Conservation (phyloP, 2,888 invertebrate species). For the Drosophila anomalata region DNA sequence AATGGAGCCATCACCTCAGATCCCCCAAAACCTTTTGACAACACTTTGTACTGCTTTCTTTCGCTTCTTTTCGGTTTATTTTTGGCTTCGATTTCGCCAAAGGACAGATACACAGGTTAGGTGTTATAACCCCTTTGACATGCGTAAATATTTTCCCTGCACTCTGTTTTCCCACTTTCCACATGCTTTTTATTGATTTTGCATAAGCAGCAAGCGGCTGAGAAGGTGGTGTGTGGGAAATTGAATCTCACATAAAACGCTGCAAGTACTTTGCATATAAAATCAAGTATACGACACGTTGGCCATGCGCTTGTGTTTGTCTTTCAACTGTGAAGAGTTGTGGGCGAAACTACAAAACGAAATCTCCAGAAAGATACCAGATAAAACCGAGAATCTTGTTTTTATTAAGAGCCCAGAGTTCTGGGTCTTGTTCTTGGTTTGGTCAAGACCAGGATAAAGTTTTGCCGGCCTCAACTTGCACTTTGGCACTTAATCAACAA, state of each 20-base stretch:
- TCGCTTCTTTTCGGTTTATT: slow-evolving; percentile 14
- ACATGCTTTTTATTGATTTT: slow-evolving; percentile 63
- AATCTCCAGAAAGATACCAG: slow-evolving; percentile 9
- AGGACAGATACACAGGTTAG: slow-evolving; percentile 45
- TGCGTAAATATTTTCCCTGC: slow-evolving; percentile 48
- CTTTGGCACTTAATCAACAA: slow-evolving; percentile 51
- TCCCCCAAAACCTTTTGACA: slow-evolving; percentile 24
- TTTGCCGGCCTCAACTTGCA: slow-evolving; percentile 45
- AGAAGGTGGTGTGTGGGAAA: slow-evolving; percentile 32
- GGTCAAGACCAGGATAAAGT: slow-evolving; percentile 38
- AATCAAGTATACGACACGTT: slow-evolving; percentile 41
- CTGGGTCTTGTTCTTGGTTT: neutral
- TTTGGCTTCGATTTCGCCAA: slow-evolving; percentile 29
- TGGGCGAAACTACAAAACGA: slow-evolving; percentile 16
- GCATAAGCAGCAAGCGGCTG: slow-evolving; percentile 48
- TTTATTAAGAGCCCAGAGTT: slow-evolving; percentile 20
- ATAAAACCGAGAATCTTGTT: slow-evolving; percentile 32
- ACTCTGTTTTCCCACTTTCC: slow-evolving; percentile 39
- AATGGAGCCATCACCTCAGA: slow-evolving; percentile 33
- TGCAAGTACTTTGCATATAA: slow-evolving; percentile 50
- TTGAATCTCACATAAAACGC: slow-evolving; percentile 53
- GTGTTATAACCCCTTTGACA: slow-evolving; percentile 71
- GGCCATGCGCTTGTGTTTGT: slow-evolving; percentile 11
- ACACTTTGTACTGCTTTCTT: slow-evolving; percentile 29
- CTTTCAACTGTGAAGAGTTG: slow-evolving; percentile 3